These are phyloP conservation scores for Sarotherodon lohbergeri DNA, from an alignment of 2,113 vertebrate species.

Conservation along the genomic window DNA sequence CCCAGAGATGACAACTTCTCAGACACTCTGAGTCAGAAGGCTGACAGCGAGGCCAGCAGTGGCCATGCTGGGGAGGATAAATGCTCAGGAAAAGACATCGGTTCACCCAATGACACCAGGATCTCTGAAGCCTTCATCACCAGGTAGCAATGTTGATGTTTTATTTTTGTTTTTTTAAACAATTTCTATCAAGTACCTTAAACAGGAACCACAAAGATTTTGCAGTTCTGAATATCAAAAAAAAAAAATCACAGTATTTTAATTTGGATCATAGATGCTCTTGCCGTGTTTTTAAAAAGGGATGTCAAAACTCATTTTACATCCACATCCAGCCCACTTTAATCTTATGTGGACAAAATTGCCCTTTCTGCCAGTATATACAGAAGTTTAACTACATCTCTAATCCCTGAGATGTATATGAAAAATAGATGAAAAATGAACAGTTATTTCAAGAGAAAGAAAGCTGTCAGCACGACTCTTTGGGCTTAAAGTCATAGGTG, in stretches of 20 bases:
- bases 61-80: conserved; percentile 90
- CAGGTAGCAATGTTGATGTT: conserved; percentile 58
- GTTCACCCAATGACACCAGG: conserved; percentile 84
- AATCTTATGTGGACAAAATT: not conserved
- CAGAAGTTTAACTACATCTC: too few species aligned
- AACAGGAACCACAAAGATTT: not conserved
- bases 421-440: fast-evolving
- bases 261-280: not conserved
- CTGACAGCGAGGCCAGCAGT: conserved; percentile 95
- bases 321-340: not conserved
- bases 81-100: conserved; percentile 86
- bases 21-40: conserved; percentile 95
- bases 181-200: not conserved
- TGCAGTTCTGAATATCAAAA: not conserved
- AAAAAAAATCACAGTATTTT: not conserved
- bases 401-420: too few species aligned
- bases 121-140: conserved; percentile 82
- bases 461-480: not conserved
- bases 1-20: conserved; percentile 95
- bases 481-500: not conserved
- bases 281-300: not conserved
- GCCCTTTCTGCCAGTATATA: too few species aligned
- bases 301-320: not conserved
- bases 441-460: not conserved
- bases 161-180: not conserved